phyloP scores from a whole-genome alignment of 2,797 vertebrate genomes.

The Oreochromis grahami region DNA sequence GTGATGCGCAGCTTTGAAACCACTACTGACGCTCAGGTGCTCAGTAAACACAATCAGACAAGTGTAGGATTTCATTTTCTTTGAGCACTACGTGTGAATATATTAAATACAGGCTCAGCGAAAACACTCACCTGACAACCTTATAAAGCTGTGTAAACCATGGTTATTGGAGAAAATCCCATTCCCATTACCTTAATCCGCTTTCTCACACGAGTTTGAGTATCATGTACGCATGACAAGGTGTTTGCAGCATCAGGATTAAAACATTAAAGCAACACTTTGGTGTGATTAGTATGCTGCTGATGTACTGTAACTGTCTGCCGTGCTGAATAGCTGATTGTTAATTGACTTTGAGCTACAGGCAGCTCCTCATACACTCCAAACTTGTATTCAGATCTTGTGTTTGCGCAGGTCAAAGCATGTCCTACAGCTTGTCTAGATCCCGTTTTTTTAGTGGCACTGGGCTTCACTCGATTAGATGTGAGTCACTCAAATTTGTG shows the following conservation, averaged over 20 bases:
- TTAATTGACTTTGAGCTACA: conserved; percentile 1
- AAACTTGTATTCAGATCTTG: background rate
- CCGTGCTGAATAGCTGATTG: conserved; percentile 44
- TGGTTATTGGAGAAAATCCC: conserved; percentile 33
- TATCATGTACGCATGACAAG: background rate
- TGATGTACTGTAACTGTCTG: conserved; percentile 31
- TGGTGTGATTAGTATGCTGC: conserved; percentile 14
- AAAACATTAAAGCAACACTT: background rate
- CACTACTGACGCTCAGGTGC: background rate
- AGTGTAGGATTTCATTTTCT: background rate
- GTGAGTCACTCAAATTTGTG: background rate
- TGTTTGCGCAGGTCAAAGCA: conserved; percentile 14
- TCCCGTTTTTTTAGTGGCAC: background rate
- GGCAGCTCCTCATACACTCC: background rate
- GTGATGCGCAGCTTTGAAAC: background rate
- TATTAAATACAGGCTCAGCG: background rate
- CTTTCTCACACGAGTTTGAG: conserved; percentile 27
- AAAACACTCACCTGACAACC: background rate
- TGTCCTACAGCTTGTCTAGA: background rate
- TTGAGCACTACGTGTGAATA: background rate
- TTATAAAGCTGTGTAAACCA: conserved; percentile 24
- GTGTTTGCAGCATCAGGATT: conserved; percentile 17
- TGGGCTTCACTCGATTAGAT: background rate
- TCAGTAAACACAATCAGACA: background rate
- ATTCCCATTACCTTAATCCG: conserved; percentile 51